Evolutionary conservation across 2,113 vertebrate genomes (phyloP), one percentile per base, ranked within the genome.

Genomic region (Onychorhynchus coronatus): DNA sequence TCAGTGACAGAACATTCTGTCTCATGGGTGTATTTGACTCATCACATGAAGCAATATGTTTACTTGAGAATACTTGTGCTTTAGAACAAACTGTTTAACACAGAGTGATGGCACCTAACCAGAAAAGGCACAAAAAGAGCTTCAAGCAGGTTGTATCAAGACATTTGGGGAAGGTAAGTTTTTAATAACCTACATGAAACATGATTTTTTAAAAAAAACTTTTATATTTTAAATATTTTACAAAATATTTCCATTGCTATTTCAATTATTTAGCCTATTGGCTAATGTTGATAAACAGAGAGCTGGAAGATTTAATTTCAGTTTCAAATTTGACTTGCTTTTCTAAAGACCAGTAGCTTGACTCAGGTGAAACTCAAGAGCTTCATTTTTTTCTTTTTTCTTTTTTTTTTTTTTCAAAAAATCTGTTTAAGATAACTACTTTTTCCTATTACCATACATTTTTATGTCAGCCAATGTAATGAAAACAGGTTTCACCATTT

Each of bases 1-100:
- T 97, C 73, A 96, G 37, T 49, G 92, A 85, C 4, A 91, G 92
- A 93, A 97, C 37, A 35, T 68, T 96, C 82, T 87, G 91, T 93
- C 63, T 88, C 68, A 79, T 56, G 42, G 93, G 16, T 37, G 24
- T 31, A 22, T 89, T 79, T 94, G 92, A 96, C 63, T 97, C 91
- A 96, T 56, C 35, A 71, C 30, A 85, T 37, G 73, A 42, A 95
- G 24, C 39, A 94, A 55, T 85, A 94, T 96, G 92, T 96, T 98
- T 98, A 94, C 50, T 89, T 81, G 77, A 91, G 42, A 81, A 72
- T 46, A 76, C 52, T 1, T 73, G 47, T 66, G 37, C 71, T 92
- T 89, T n/a, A 68, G 52, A 76, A 88, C 88, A 96, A 87, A 77
- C 91, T 95, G 91, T 31, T 93, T 93, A 62, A 55, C 42, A 73